Conservation (phyloP, 2,113 vertebrate genomes). For the Tyrannus savana region DNA sequence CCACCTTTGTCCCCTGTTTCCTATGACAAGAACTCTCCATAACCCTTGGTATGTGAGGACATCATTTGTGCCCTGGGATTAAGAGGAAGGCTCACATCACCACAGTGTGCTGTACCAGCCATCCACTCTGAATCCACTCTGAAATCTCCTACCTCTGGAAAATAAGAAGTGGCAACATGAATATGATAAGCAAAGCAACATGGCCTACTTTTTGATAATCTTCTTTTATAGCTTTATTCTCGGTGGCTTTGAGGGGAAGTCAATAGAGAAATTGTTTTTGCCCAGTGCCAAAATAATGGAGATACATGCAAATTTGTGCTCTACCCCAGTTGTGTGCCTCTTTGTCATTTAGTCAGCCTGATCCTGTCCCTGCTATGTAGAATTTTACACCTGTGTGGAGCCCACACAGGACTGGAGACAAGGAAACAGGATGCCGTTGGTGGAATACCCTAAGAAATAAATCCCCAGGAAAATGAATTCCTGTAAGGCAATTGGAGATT, state of each 20-base stretch:
- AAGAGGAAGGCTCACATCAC: neutral
- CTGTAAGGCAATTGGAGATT: neutral
- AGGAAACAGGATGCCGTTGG: neutral
- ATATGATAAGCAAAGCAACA: conserved; percentile 17
- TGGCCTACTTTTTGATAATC: conserved; percentile 36
- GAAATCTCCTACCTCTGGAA: conserved; percentile 4
- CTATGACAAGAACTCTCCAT: neutral
- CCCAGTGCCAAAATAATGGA: neutral
- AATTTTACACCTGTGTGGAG: neutral
- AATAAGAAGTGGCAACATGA: conserved; percentile 23
- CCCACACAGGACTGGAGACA: neutral
- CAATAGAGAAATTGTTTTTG: neutral
- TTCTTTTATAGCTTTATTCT: conserved; percentile 21
- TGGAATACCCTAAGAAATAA: neutral
- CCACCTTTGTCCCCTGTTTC: neutral
- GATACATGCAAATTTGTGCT: neutral
- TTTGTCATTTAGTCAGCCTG: neutral
- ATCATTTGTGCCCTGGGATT: neutral
- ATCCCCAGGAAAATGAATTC: neutral
- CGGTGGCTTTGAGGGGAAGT: neutral
- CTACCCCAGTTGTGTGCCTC: neutral
- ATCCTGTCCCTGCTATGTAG: neutral
- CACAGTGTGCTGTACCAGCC: neutral
- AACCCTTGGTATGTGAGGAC: neutral
- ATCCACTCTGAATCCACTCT: neutral